phyloP scores from a whole-genome alignment of 2,113 vertebrate genomes.

The Perccottus glenii region DNA sequence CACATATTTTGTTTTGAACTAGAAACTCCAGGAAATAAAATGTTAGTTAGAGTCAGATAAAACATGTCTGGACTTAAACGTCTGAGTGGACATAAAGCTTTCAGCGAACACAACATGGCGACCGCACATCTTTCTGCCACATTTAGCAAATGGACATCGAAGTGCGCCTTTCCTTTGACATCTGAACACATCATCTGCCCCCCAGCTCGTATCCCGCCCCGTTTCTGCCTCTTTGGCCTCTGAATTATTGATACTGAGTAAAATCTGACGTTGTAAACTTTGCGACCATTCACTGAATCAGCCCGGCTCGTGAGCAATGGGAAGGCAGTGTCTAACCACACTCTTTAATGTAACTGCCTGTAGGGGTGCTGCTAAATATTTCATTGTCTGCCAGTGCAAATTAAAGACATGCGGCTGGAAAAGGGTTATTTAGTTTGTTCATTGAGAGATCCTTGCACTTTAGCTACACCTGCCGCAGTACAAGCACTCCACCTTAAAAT shows the following conservation, averaged over 20 bases:
- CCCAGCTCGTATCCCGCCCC: conserved; percentile 19
- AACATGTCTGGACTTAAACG: conserved; percentile 30
- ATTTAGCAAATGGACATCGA: conserved; percentile 78
- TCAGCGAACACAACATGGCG: conserved; percentile 62
- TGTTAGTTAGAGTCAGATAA: too few relatives aligned
- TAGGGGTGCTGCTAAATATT: conserved; percentile 92
- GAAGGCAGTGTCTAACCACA: conserved; percentile 90
- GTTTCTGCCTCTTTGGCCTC: conserved; percentile 47
- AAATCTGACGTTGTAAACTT: conserved; percentile 91
- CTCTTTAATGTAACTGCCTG: conserved; percentile 94
- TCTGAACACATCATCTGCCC: conserved; percentile 19
- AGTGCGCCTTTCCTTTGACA: conserved; percentile 44
- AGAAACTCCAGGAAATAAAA: too few relatives aligned
- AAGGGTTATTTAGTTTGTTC: conserved; percentile 55
- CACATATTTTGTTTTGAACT: too few relatives aligned
- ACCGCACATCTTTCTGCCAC: conserved; percentile 72
- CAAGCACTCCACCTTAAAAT: too few relatives aligned
- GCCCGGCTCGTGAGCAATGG: conserved; percentile 80
- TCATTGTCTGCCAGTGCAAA: conserved; percentile 89
- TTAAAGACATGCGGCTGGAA: conserved; percentile 81
- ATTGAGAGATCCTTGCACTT: conserved; percentile 52
- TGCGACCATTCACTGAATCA: conserved; percentile 89
- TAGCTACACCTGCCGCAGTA: conserved; percentile 33
- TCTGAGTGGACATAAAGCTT: conserved; percentile 44
- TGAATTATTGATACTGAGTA: conserved; percentile 93